Base-by-base conservation (phyloP, 2,797 vertebrate species). In the Bradypus variegatus region DNA sequence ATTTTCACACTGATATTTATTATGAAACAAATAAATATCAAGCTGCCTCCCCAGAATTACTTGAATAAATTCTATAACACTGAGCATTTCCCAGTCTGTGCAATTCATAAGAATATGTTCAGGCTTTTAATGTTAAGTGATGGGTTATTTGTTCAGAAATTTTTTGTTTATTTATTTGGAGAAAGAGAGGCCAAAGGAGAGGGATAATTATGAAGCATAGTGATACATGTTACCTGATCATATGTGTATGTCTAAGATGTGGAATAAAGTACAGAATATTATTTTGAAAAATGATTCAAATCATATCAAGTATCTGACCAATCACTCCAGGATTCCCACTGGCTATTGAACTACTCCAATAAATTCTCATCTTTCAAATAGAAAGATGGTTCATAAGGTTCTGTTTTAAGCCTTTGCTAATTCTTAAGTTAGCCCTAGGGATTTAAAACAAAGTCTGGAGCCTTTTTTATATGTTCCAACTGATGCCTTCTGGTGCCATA, bases 351-450 rank as follows among this genome's bases (percentile, higher is more conserved):
- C 55, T 86, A n/a, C 11, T 88, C 58, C 58, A 69, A 84, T 41
- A 64, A 83, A 92, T 88, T 70, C 14, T 94, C 70, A 91, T 85
- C 27, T 91, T 94, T 86, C 82, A 89, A 36, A 78, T 1, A 70
- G 33, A 83, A 77, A 70, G 45, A 89, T 12, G 50, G n/a, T 19
- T 86, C 84, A 79, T 36, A 90, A 79, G 29, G 23, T 80, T 89
- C 60, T 73, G 15, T 76, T 64, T 55, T 58, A 75, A 80, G 38
- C 14, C 48, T 80, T 78, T 77, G 77, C 16, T 80, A 84, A 84
- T 58, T 81, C 33, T 92, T 93, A n/a, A 50, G 18, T 41, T 53
- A 81, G 45, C 72, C 50, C 27, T 62, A 83, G 29, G 36, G 65
- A 75, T 64, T 90, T 85, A 77, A 89, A 85, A 45, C 55, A 78